phyloP scores from a whole-genome alignment of 2,797 vertebrate species.

The Sternotherus odoratus region DNA sequence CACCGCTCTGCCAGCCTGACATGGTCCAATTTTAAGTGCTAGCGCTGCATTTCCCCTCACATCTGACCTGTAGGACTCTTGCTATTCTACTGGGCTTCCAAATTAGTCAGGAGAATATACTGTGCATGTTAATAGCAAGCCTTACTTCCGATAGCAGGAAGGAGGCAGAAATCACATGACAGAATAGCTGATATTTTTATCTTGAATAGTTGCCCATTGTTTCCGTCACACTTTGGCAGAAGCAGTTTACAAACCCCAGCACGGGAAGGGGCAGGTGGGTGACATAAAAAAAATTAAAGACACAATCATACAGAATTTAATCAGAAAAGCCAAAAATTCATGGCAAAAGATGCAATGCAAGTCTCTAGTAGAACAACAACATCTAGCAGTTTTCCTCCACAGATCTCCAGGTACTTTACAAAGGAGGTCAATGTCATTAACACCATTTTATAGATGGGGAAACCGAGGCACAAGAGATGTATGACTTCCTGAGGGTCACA shows the following conservation, averaged over 20 bases:
- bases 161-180: neutral
- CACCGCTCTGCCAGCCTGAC: neutral
- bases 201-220: neutral
- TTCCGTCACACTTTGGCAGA: neutral
- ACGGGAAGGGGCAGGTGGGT: neutral
- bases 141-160: too few relatives aligned
- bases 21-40: neutral
- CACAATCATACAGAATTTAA: too few relatives aligned
- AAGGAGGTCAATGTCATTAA: neutral
- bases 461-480: too few relatives aligned
- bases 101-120: neutral
- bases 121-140: neutral
- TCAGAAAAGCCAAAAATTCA: neutral
- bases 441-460: neutral
- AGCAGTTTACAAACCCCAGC: neutral
- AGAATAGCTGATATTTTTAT: too few relatives aligned
- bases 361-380: neutral
- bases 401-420: neutral
- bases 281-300: too few relatives aligned
- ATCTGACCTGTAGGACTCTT: neutral
- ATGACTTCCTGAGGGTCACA: neutral
- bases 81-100: neutral
- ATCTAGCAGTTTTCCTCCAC: neutral
- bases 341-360: neutral
- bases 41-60: neutral